Conservation (phyloP, 2,113 vertebrate species). For the Cyprinodon tularosa region DNA sequence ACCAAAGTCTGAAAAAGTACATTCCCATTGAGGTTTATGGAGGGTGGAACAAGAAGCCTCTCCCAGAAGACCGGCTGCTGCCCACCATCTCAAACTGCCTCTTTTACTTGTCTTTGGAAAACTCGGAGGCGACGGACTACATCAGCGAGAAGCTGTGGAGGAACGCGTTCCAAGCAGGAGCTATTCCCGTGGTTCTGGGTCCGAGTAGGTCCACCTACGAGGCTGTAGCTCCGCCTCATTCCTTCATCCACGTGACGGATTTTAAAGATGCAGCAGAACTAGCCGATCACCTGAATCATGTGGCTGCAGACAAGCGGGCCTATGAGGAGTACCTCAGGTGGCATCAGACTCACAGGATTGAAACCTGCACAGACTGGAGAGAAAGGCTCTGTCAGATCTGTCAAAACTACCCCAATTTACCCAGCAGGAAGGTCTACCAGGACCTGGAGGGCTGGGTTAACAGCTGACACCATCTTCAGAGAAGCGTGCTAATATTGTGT, state of each 20-base stretch:
- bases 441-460: slow-evolving; percentile 83
- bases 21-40: slow-evolving; percentile 75
- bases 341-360: slow-evolving; percentile 55
- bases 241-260: slow-evolving; percentile 84
- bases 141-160: slow-evolving; percentile 84
- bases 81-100: slow-evolving; percentile 70
- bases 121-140: slow-evolving; percentile 79
- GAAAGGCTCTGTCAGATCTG: slow-evolving; percentile 79
- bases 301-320: slow-evolving; percentile 53
- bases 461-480: slow-evolving; percentile 10
- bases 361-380: slow-evolving; percentile 64
- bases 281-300: slow-evolving; percentile 53
- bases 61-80: slow-evolving; percentile 43
- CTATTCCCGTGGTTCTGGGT: slow-evolving; percentile 77
- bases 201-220: slow-evolving; percentile 75
- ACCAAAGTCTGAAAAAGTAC: slow-evolving; percentile 56
- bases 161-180: slow-evolving; percentile 73
- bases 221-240: slow-evolving; percentile 65
- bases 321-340: slow-evolving; percentile 78
- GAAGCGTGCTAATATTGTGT: background rate
- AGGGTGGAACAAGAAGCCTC: slow-evolving; percentile 3
- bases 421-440: slow-evolving; percentile 68
- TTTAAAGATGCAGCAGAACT: slow-evolving; percentile 69
- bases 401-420: slow-evolving; percentile 65
- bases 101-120: slow-evolving; percentile 88